phyloP scores from a whole-genome alignment of 2,888 invertebrate species.

The Monochamus alternatus region DNA sequence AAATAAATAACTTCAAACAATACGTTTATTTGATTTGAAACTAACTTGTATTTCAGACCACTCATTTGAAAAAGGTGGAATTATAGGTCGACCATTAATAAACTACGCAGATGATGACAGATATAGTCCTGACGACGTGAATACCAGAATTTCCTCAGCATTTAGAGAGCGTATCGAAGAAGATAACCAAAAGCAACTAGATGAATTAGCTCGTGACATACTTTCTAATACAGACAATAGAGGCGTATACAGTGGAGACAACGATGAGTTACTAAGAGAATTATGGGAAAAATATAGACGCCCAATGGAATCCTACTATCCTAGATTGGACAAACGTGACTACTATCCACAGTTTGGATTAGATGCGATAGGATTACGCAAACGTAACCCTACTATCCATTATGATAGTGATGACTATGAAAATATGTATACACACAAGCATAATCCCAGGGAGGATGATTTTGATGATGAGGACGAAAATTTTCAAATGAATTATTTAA shows the following conservation, averaged over 20 bases:
- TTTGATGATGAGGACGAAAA: slow-evolving; percentile 51
- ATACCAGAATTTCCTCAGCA: slow-evolving; percentile 71
- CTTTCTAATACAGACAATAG: slow-evolving; percentile 61
- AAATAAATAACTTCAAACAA: too few species aligned
- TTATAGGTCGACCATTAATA: slow-evolving; percentile 42
- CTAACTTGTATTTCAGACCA: slow-evolving; percentile 1
- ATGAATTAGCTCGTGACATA: slow-evolving; percentile 64
- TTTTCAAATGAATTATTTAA: slow-evolving; percentile 47
- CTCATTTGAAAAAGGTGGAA: slow-evolving; percentile 3
- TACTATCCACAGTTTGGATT: slow-evolving; percentile 65
- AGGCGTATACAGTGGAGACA: slow-evolving; percentile 49
- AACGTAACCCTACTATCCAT: slow-evolving; percentile 54
- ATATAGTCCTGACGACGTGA: slow-evolving; percentile 48
- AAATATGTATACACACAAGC: slow-evolving; percentile 42
- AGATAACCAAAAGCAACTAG: slow-evolving; percentile 70
- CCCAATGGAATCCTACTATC: slow-evolving; percentile 61
- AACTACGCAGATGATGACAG: slow-evolving; percentile 62
- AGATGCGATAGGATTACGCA: slow-evolving; percentile 64
- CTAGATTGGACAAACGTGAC: slow-evolving; percentile 60
- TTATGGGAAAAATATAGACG: slow-evolving; percentile 72
- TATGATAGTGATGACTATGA: slow-evolving; percentile 53
- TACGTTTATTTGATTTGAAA: too few species aligned
- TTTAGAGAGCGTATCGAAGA: slow-evolving; percentile 75
- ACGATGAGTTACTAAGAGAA: slow-evolving; percentile 72
- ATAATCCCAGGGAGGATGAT: slow-evolving; percentile 47